Conservation (phyloP, 2,888 invertebrate species). For the Temnothorax unifasciatus region DNA sequence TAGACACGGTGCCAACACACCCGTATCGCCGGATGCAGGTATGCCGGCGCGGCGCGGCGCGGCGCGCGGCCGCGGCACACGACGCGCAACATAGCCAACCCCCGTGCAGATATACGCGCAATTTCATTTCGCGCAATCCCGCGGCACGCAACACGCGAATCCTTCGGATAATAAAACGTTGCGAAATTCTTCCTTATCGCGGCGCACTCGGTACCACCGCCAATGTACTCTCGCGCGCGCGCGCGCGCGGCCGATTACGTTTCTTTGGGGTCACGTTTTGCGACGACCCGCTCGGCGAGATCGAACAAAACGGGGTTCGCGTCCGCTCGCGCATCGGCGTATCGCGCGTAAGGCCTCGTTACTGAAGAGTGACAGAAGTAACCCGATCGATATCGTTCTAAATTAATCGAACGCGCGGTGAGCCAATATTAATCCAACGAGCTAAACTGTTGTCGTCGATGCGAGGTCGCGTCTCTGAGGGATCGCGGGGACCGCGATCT, state of each 20-base stretch:
- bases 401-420: not conserved
- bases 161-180: conserved; percentile 53
- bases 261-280: conserved; percentile 2
- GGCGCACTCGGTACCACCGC: not conserved
- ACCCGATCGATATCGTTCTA: not conserved
- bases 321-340: not conserved
- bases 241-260: not conserved
- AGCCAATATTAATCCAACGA: not conserved
- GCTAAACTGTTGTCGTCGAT: not conserved
- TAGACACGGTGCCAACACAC: conserved; percentile 74
- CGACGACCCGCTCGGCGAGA: not conserved
- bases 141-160: conserved; percentile 65
- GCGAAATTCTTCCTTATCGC: conserved; percentile 52
- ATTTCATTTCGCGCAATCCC: conserved; percentile 56
- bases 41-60: conserved; percentile 58
- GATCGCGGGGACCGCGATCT: not conserved
- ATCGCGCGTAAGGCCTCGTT: not conserved
- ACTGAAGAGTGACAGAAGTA: not conserved
- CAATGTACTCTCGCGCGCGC: not conserved
- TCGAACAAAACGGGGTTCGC: not conserved
- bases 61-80: not conserved
- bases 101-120: conserved; percentile 59
- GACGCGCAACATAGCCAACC: conserved; percentile 35
- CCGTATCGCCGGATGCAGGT: conserved; percentile 61
- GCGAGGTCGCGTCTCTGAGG: not conserved